Evolutionary conservation across 2,113 vertebrate species (phyloP).

Genomic region (Cervus canadensis): DNA sequence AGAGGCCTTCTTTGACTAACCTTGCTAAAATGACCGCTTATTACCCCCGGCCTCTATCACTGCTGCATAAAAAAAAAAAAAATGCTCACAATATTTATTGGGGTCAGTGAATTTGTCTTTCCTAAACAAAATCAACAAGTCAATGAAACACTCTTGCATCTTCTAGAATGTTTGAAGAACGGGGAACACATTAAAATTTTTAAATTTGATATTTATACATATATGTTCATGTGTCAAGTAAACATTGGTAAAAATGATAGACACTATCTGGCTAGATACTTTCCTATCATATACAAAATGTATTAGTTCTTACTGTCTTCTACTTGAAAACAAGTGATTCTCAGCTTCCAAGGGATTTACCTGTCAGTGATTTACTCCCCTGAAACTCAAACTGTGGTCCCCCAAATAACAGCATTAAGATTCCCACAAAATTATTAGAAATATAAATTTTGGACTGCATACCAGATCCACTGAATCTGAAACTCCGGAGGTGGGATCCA

Average conservation of each 20-base stretch:
- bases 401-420: neutral
- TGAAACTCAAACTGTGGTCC: neutral
- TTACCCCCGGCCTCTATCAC: neutral
- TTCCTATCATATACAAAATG: neutral
- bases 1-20: neutral
- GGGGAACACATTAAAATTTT: neutral
- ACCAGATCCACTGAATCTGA: neutral
- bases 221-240: neutral
- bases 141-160: neutral
- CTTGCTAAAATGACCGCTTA: neutral
- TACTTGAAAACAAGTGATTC: neutral
- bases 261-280: neutral
- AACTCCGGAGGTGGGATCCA: neutral
- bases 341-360: neutral
- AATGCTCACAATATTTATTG: neutral
- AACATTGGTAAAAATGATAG: neutral
- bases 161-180: neutral
- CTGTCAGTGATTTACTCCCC: neutral
- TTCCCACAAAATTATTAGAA: neutral
- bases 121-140: neutral
- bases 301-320: neutral
- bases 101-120: neutral
- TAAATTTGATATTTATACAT: neutral
- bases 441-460: neutral
- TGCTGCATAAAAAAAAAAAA: neutral